Base-by-base conservation (phyloP, 2,888 invertebrate genomes). In the Tortrix viridana region DNA sequence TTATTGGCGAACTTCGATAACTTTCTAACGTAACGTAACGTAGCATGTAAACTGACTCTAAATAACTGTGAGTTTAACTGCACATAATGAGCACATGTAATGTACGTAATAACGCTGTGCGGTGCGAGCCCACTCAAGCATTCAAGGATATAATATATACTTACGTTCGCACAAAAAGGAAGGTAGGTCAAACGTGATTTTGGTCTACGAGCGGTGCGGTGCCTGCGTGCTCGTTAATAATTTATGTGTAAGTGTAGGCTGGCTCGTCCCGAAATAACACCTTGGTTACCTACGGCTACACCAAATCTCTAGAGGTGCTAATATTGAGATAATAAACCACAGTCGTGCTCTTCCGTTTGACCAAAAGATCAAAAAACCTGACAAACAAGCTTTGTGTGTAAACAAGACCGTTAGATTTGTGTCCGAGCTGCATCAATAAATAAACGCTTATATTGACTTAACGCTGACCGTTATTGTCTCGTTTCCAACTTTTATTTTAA, bases 321-420 rank as follows among this genome's bases (percentile, higher is more conserved):
- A 83, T 73, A 71, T 73, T 61, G 22, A 68, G 72, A 73, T 74
- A 75, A 78, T 75, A 77, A 79, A 79, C 74, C 75, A 70, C 70
- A 73, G 72, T 64, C 69, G 65, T 32, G 20, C 19, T 37, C 44
- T 18, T 46, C 71, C 81, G 74, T 86, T 82, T 82, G 77, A 68
- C 71, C 65, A 77, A 78, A 73, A 74, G 74, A 82, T 83, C 37
- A 32, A 56, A 49, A 46, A 43, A 26, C 41, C 7, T 16, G 43
- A 16, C 50, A 20, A 55, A 55, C 54, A 48, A 14, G 48, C 18
- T 32, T 20, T 12, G 6, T 41, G 16, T 48, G 41, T 18, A 41
- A 49, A 49, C 32, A 60, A 41, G 9, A 43, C 43, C n/a, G 19
- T 38, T 26, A 16, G 41, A 60, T 41, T 50, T 37, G 49, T 55